Conservation (phyloP, 2,888 invertebrate genomes). For the Cosmorhoe ocellata region DNA sequence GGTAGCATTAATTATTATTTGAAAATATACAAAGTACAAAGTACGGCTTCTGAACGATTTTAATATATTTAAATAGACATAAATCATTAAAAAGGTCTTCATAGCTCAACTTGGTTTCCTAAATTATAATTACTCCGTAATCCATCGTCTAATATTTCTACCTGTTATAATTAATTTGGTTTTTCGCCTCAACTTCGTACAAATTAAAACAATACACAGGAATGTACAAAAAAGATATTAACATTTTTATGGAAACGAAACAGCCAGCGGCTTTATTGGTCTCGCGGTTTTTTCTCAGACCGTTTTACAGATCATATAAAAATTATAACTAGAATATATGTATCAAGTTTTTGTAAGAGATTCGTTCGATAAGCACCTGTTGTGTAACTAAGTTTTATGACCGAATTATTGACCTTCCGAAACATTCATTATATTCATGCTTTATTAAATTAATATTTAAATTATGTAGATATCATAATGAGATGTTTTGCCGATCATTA, state of each 20-base stretch:
- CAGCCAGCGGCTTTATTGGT: not conserved
- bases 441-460: no score
- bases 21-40: no score
- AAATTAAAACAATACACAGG: slow-evolving; percentile 18
- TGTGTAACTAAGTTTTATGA: slow-evolving; percentile 4
- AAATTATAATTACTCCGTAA: slow-evolving; percentile 32
- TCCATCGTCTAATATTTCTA: slow-evolving; percentile 32
- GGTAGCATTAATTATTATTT: no score
- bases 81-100: no score
- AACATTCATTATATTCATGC: no score
- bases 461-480: no score
- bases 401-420: not conserved
- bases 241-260: slow-evolving; percentile 20
- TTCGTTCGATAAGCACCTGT: slow-evolving; percentile 4
- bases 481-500: no score
- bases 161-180: slow-evolving; percentile 27
- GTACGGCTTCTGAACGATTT: no score
- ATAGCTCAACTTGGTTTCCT: slow-evolving; percentile 15
- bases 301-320: slow-evolving; percentile 15
- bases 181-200: slow-evolving; percentile 15
- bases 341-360: not conserved
- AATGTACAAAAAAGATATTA: slow-evolving; percentile 19
- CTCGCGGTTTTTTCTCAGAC: not conserved
- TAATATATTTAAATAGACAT: no score
- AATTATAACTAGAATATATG: not conserved